A percentile compares a stretch with the other conserved stretches of the same genome.
These are phyloP conservation scores for Nibea albiflora DNA, from an alignment of 2,113 vertebrate genomes.

Conservation along the genomic window DNA sequence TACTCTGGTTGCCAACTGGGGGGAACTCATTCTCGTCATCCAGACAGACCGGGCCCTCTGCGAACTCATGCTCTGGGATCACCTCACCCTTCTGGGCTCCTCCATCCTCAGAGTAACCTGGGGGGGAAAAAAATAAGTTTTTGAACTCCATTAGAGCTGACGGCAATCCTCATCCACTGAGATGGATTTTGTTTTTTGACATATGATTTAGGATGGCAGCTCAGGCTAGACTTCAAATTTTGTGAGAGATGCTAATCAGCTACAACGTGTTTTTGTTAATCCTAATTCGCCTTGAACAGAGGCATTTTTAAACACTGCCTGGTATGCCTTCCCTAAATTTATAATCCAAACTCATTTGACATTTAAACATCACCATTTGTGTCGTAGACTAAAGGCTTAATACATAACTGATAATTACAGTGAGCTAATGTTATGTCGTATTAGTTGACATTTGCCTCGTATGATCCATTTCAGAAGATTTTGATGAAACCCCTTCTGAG, in stretches of 20 bases:
- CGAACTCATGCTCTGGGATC: slow-evolving; percentile 95
- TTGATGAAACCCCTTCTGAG: too few species aligned
- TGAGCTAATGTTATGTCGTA: too few species aligned
- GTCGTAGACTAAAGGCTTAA: too few species aligned
- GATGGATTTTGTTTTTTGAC: background rate
- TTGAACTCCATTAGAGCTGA: too few species aligned
- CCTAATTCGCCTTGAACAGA: background rate
- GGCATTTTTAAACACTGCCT: too few species aligned
- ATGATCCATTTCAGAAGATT: too few species aligned
- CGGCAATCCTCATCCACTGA: background rate
- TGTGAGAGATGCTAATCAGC: background rate
- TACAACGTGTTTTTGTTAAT: background rate
- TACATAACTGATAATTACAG: too few species aligned
- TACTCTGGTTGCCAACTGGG: slow-evolving; percentile 90
- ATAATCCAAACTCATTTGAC: too few species aligned
- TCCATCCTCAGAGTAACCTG: slow-evolving; percentile 95
- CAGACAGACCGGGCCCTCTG: slow-evolving; percentile 90
- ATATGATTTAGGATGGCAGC: background rate
- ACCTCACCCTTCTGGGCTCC: slow-evolving; percentile 92
- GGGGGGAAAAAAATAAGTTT: slow-evolving; percentile 53
- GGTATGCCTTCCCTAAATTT: too few species aligned
- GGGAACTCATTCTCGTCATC: slow-evolving; percentile 96
- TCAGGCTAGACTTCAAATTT: background rate
- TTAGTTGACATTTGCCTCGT: too few species aligned
- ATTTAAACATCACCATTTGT: too few species aligned